phyloP scores from a whole-genome alignment of 2,113 vertebrate species.

The Grammomys dolichurus region DNA sequence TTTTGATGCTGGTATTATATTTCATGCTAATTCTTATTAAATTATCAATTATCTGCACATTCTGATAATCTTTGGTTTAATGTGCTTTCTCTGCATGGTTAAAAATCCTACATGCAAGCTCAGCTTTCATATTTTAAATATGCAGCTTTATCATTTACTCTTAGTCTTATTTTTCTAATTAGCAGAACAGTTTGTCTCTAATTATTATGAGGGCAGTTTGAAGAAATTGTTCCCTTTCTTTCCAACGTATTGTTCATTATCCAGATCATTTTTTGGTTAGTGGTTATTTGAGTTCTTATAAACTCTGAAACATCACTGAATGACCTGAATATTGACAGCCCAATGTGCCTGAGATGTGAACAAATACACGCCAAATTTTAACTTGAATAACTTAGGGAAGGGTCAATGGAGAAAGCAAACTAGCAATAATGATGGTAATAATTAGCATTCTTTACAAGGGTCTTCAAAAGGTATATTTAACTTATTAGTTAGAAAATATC shows the following conservation, averaged over 20 bases:
- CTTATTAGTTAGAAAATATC: slow-evolving; percentile 3
- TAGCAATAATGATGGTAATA: not conserved
- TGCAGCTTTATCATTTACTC: not conserved
- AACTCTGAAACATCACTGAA: slow-evolving; percentile 35
- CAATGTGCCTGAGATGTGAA: not conserved
- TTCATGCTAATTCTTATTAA: not conserved
- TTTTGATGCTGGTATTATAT: not conserved
- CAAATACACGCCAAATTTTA: not conserved
- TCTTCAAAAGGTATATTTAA: not conserved
- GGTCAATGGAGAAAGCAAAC: not conserved
- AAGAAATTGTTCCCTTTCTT: not conserved
- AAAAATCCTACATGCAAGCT: not conserved
- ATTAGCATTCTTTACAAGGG: not conserved
- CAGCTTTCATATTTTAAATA: not conserved
- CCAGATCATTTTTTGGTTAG: slow-evolving; percentile 55
- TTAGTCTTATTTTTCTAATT: accelerated
- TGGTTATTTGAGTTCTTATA: not conserved
- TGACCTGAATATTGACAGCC: accelerated
- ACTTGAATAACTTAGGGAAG: slow-evolving; percentile 3
- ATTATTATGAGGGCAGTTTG: slow-evolving; percentile 10
- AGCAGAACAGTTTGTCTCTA: not conserved
- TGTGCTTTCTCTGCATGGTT: not conserved
- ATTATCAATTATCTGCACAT: not conserved
- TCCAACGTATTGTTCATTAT: not conserved
- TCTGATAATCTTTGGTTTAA: not conserved